Conservation (phyloP, 30 jellyfish, hydroid and myxozoan genomes). For the Mastigias papua region DNA sequence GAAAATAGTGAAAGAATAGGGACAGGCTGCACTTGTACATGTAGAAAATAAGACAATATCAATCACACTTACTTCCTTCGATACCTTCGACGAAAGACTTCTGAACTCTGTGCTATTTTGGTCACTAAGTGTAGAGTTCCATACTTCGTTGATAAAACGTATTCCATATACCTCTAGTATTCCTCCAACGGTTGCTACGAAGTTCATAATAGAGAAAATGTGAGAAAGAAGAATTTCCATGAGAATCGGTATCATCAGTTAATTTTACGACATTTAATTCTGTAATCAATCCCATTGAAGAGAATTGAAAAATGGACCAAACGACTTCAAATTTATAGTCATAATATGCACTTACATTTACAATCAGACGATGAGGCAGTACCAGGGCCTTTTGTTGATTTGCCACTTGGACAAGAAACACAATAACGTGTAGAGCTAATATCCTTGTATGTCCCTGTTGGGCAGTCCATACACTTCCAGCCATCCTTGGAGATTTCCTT, state of each 20-base stretch:
- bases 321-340: background rate
- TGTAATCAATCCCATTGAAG: no score
- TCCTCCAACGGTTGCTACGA: conserved; percentile 21
- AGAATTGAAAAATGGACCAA: background rate
- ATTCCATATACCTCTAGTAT: conserved; percentile 19
- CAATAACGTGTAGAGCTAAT: conserved; percentile 42
- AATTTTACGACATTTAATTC: no score
- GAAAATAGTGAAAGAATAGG: no score
- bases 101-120: conserved; percentile 55
- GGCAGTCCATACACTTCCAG: conserved; percentile 80
- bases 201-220: background rate
- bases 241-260: background rate
- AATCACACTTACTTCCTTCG: conserved; percentile 42
- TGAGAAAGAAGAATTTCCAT: background rate
- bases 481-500: conserved; percentile 68
- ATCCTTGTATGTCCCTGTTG: conserved; percentile 69
- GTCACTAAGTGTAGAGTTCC: conserved; percentile 45
- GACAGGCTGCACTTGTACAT: background rate
- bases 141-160: conserved; percentile 38
- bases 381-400: conserved; percentile 64
- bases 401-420: conserved; percentile 73
- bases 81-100: conserved; percentile 51
- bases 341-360: conserved; percentile 42
- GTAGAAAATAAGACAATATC: background rate
- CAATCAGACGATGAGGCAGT: conserved; percentile 62